Evolutionary conservation across 2,797 vertebrate species (phyloP).

Genomic region (Falco columbarius): DNA sequence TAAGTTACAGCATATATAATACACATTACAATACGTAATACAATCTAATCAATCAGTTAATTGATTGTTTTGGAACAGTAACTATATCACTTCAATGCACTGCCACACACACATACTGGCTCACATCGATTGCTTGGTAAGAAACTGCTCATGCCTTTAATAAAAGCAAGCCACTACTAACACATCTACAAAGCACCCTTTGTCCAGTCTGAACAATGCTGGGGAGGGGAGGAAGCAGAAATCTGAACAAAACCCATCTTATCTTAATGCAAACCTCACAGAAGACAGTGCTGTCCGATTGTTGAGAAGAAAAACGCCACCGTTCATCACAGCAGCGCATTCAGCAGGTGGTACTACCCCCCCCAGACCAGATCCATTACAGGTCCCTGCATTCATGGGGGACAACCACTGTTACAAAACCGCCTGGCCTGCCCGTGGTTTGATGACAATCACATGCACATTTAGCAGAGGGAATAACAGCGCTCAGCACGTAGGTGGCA

Average conservation of each 20-base stretch:
- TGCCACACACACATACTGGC: background rate
- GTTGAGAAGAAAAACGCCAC: constrained; percentile 23
- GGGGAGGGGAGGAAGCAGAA: background rate
- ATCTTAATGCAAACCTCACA: constrained; percentile 46
- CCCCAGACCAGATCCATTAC: background rate
- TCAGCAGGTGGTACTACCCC: background rate
- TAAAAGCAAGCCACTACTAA: background rate
- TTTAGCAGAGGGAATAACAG: background rate
- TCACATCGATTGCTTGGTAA: background rate
- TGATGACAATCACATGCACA: background rate
- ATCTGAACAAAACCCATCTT: constrained; percentile 59
- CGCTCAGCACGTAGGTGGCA: constrained; percentile 5
- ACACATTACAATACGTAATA: background rate
- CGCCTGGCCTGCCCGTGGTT: background rate
- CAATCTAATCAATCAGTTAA: background rate
- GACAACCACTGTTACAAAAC: background rate
- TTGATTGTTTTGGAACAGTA: background rate
- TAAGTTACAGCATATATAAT: background rate
- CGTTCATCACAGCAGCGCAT: background rate
- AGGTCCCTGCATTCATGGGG: background rate
- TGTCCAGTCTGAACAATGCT: constrained; percentile 41
- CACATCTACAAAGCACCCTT: background rate
- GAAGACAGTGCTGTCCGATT: background rate
- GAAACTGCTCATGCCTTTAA: background rate
- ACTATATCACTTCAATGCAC: background rate